Conservation (phyloP, 2,113 vertebrate genomes). For the Ondatra zibethicus region DNA sequence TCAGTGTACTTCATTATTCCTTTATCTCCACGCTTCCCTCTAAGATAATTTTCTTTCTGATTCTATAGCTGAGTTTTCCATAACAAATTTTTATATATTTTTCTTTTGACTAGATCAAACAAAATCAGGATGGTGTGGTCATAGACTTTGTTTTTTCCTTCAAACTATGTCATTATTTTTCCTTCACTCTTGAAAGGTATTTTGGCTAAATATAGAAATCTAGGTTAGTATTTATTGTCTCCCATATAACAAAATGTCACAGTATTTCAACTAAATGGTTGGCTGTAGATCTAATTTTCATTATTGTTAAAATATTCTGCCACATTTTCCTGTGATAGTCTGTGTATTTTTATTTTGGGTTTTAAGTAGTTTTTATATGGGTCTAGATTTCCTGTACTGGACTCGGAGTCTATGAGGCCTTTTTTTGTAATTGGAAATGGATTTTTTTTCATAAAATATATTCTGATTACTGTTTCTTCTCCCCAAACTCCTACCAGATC, state of each 20-base stretch:
- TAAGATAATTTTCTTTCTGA: constrained; percentile 11
- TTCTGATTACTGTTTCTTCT: neutral
- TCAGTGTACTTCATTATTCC: neutral
- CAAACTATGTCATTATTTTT: neutral
- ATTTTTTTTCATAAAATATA: neutral
- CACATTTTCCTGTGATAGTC: neutral
- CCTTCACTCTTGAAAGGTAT: constrained; percentile 14
- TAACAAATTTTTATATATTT: neutral
- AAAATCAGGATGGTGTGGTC: neutral
- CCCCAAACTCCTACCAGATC: neutral
- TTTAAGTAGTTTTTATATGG: neutral
- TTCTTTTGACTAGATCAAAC: neutral
- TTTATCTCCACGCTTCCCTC: neutral
- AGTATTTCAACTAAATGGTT: constrained; percentile 12
- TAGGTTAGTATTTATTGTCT: constrained; percentile 18
- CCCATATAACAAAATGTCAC: neutral
- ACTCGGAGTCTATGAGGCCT: neutral
- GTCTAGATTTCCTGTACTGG: neutral
- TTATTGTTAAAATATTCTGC: neutral
- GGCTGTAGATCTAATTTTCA: constrained; percentile 12
- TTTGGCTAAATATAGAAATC: constrained; percentile 14
- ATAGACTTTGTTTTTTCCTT: neutral
- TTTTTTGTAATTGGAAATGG: neutral
- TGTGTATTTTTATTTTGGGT: neutral
- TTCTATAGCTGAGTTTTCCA: neutral